Percentiles rank a stretch among this genome's conserved stretches.
Conservation (phyloP, 2,888 invertebrate species). For the Galerucella nymphaeae region DNA sequence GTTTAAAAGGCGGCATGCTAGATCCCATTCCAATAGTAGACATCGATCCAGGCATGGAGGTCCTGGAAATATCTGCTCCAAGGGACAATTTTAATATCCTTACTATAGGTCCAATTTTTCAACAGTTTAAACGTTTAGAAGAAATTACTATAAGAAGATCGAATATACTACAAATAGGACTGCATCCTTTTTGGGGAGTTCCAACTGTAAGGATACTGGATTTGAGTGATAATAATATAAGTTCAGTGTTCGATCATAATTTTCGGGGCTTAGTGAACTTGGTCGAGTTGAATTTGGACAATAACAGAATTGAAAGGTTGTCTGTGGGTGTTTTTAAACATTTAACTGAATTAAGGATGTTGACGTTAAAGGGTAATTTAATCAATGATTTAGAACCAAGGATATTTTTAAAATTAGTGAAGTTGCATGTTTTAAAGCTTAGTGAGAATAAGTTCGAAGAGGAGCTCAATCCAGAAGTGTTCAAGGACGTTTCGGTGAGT, state of each 20-base stretch:
- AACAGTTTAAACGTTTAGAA: slow-evolving; percentile 69
- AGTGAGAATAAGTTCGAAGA: slow-evolving; percentile 77
- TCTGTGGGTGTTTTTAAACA: slow-evolving; percentile 82
- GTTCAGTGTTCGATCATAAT: slow-evolving; percentile 76
- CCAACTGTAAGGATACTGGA: slow-evolving; percentile 71
- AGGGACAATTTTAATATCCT: slow-evolving; percentile 67
- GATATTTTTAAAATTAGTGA: slow-evolving; percentile 79
- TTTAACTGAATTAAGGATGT: slow-evolving; percentile 75
- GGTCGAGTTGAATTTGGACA: slow-evolving; percentile 76
- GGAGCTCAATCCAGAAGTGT: slow-evolving; percentile 82
- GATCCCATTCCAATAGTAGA: slow-evolving; percentile 72
- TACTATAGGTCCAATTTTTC: slow-evolving; percentile 64
- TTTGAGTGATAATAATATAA: slow-evolving; percentile 79
- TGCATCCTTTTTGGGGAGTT: slow-evolving; percentile 85
- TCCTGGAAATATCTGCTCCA: slow-evolving; percentile 77
- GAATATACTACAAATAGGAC: slow-evolving; percentile 80
- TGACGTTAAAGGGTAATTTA: slow-evolving; percentile 76
- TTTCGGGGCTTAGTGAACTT: slow-evolving; percentile 82
- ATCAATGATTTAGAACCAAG: slow-evolving; percentile 77
- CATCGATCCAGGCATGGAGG: slow-evolving; percentile 74
- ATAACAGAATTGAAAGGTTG: slow-evolving; percentile 80
- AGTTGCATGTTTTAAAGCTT: slow-evolving; percentile 77
- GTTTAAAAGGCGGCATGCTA: slow-evolving; percentile 73
- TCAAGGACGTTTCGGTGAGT: slow-evolving; percentile 76
- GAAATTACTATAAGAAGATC: slow-evolving; percentile 80